phyloP scores from a whole-genome alignment of 2,113 vertebrate species.

The Numenius arquata region DNA sequence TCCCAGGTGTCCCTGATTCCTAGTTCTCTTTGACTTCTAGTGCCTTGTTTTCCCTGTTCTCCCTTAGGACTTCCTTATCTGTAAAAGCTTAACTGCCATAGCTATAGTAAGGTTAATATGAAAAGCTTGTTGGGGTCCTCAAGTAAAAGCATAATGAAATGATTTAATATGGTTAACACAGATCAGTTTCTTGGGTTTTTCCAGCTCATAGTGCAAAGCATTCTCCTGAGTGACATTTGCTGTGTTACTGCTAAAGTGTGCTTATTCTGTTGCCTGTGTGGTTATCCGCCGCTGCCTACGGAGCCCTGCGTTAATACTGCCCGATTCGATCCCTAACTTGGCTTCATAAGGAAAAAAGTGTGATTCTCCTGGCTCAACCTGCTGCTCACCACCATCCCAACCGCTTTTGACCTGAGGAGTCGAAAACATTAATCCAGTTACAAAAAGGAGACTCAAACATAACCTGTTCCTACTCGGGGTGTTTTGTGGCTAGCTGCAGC shows the following conservation, averaged over 20 bases:
- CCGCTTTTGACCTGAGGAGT: neutral
- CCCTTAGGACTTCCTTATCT: neutral
- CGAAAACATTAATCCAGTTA: neutral
- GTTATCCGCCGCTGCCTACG: neutral
- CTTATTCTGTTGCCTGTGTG: neutral
- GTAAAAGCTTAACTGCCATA: neutral
- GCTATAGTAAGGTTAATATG: neutral
- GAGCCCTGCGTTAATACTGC: neutral
- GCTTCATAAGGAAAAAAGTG: neutral
- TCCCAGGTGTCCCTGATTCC: neutral
- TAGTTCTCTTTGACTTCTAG: neutral
- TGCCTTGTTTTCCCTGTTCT: neutral
- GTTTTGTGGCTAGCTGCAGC: neutral
- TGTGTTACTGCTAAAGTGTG: neutral
- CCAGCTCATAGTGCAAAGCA: fast-evolving
- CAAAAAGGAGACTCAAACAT: neutral
- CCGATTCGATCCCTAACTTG: neutral
- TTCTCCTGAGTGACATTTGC: neutral
- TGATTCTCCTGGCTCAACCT: neutral
- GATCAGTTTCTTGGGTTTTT: neutral
- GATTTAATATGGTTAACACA: neutral
- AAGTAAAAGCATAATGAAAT: neutral
- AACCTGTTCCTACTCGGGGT: neutral
- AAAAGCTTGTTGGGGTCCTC: neutral
- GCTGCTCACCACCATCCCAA: neutral